These are phyloP conservation scores for Porphyrio hochstetteri DNA, from an alignment of 2,113 vertebrate species.

Conservation along the genomic window DNA sequence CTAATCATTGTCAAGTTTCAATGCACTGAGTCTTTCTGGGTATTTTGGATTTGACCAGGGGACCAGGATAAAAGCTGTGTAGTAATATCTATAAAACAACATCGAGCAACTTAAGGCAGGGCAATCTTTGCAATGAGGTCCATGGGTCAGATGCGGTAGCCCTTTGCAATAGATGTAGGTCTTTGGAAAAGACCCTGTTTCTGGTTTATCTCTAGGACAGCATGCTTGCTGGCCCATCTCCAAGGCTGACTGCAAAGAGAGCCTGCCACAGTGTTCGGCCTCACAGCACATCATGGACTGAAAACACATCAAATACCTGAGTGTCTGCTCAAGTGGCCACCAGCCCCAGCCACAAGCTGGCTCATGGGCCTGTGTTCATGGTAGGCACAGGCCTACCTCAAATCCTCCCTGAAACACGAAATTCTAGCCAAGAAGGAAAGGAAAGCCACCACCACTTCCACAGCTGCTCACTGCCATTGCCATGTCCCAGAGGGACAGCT, in stretches of 20 bases:
- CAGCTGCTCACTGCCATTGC: neutral
- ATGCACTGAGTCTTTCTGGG: neutral
- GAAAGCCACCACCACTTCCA: neutral
- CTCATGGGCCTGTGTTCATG: neutral
- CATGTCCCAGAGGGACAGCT: neutral
- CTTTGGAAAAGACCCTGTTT: neutral
- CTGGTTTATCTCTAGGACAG: neutral
- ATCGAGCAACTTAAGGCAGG: neutral
- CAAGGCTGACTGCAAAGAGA: neutral
- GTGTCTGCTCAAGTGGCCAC: neutral
- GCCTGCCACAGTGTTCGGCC: neutral
- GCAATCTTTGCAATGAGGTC: neutral
- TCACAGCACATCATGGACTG: neutral
- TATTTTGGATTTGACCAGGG: neutral
- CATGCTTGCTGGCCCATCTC: neutral
- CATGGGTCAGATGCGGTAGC: neutral
- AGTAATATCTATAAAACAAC: neutral
- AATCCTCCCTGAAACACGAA: neutral
- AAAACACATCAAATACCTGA: neutral
- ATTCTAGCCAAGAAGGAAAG: neutral
- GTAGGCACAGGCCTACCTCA: neutral
- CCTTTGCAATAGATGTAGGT: neutral
- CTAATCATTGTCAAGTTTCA: neutral
- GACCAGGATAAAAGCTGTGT: neutral
- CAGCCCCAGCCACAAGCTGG: neutral